Evolutionary conservation across 2,113 vertebrate genomes (phyloP), one percentile per base, ranked within the genome.

Genomic region (Micromys minutus): DNA sequence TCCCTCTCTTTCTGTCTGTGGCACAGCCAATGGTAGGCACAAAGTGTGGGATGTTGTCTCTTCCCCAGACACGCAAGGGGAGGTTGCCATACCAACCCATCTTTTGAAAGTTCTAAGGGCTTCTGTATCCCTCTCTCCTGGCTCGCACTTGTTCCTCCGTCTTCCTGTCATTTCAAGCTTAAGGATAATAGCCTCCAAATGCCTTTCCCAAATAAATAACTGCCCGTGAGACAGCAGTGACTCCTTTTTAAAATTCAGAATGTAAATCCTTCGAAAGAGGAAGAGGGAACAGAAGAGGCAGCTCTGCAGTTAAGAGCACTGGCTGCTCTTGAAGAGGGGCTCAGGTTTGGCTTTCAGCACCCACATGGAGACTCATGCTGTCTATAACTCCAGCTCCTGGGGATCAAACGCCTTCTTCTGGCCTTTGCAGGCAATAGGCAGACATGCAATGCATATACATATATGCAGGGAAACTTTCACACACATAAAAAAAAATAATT

Each of bases 1-100:
- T 29, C 29, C 34, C 31, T 9, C 47, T 31, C 57, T 16, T n/a
- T 31, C 36, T 65, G 39, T 34, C 61, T 85, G 61, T 47, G 8
- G 29, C 31, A n/a, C 39, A 63, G 57, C 24, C n/a, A 16, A 5
- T 42, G 17, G n/a, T 42, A 83, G 39, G 42, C 59, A 31, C 21
- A 4, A 15, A 0, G 9, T 5, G 22, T 24, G 24, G 12, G 52
- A 19, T 0, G 0, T 50, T n/a, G 50, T 75, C 34, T 24, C 69
- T 79, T 26, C 19, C 24, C 57, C 63, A 45, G 69, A 22, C 17
- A 17, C 65, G 45, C 3, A 0, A 0, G 19, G n/a, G 57, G 19
- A 42, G 50, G 39, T 83, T 52, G 42, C 83, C 59, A 19, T 11
- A 21, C 65, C 4, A 3, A 6, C 8, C 52, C n/a, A 15, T 24